Evolutionary conservation across 2,113 vertebrate species (phyloP).

Genomic region (Chaetops frenatus): DNA sequence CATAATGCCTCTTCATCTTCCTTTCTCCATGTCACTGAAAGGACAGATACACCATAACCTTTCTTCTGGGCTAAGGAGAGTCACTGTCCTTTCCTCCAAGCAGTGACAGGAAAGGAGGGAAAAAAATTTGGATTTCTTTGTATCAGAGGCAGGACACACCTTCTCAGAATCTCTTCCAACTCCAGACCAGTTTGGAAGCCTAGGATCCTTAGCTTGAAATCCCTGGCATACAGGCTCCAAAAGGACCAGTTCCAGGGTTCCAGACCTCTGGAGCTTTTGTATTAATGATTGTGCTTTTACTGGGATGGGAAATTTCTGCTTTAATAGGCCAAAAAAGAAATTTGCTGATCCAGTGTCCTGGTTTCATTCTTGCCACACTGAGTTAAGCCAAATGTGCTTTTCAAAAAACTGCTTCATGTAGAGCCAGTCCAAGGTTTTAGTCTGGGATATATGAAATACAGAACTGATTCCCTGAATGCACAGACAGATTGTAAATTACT

Average conservation of each 20-base stretch:
- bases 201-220: background rate
- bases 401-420: background rate
- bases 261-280: background rate
- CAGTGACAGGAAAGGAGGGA: background rate
- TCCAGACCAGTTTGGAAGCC: background rate
- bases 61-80: background rate
- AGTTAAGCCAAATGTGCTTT: background rate
- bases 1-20: background rate
- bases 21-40: background rate
- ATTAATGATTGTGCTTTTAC: fast-evolving
- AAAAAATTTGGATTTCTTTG: background rate
- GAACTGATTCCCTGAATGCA: background rate
- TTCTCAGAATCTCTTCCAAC: background rate
- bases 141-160: background rate
- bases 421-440: background rate
- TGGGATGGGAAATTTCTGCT: background rate
- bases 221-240: background rate
- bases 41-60: background rate
- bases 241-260: background rate
- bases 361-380: background rate
- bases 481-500: background rate
- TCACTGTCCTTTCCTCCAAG: background rate
- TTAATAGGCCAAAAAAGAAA: background rate
- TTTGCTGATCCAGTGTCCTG: background rate
- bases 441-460: background rate